Percentiles rank a stretch among this genome's conserved stretches.
Conservation (phyloP, 2,888 invertebrate genomes). For the Blomia tropicalis region DNA sequence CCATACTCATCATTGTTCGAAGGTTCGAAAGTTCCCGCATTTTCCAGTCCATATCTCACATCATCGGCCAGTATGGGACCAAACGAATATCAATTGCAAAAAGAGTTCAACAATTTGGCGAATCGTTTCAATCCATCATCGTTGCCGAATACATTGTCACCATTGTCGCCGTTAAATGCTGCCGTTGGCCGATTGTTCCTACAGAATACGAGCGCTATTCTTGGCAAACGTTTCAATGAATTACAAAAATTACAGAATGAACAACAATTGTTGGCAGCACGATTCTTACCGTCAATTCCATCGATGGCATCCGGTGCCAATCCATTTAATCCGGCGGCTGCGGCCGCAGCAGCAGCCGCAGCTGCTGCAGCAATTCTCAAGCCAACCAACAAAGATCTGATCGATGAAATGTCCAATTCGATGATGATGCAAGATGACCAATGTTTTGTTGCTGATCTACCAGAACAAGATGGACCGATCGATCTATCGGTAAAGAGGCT, state of each 20-base stretch:
- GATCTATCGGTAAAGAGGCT: constrained; percentile 31
- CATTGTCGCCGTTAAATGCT: constrained; percentile 30
- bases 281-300: constrained; percentile 19
- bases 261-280: constrained; percentile 1
- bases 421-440: background rate
- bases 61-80: background rate
- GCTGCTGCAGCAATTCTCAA: constrained; percentile 21
- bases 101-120: constrained; percentile 19
- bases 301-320: too few species aligned
- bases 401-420: constrained; percentile 21
- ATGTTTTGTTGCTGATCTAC: constrained; percentile 25
- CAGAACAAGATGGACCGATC: constrained; percentile 33
- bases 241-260: background rate
- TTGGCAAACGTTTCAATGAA: constrained; percentile 26
- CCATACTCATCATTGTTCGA: constrained; percentile 16
- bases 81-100: constrained; percentile 19
- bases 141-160: constrained; percentile 31
- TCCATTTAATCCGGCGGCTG: too few species aligned
- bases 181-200: constrained; percentile 29
- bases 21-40: background rate
- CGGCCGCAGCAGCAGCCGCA: constrained; percentile 22
- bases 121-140: constrained; percentile 23
- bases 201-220: constrained; percentile 27
- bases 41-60: background rate
- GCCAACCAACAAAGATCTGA: constrained; percentile 17